phyloP scores from a whole-genome alignment of 2,797 vertebrate genomes.

The Pempheris klunzingeri region DNA sequence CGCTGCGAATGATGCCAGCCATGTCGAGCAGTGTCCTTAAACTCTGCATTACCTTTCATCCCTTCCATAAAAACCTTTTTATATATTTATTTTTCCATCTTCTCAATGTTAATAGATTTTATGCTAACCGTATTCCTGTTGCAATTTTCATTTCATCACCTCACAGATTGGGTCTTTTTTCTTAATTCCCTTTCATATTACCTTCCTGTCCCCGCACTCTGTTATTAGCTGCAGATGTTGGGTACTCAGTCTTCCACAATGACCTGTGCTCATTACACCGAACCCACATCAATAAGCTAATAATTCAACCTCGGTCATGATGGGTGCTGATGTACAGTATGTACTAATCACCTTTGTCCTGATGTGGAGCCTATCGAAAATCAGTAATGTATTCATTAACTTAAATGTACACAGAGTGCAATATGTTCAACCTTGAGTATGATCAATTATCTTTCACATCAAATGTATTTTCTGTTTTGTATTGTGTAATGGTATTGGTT shows the following conservation, averaged over 20 bases:
- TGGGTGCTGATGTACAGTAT: conserved; percentile 71
- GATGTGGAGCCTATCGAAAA: conserved; percentile 63
- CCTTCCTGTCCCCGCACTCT: conserved; percentile 26
- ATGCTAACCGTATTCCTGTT: conserved; percentile 36
- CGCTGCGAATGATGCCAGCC: conserved; percentile 53
- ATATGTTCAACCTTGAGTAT: conserved; percentile 50
- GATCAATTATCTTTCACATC: conserved; percentile 56
- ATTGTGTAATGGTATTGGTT: conserved; percentile 32
- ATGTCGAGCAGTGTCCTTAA: conserved; percentile 63
- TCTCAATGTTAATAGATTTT: conserved; percentile 54
- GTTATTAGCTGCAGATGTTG: conserved; percentile 58
- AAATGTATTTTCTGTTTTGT: conserved; percentile 7
- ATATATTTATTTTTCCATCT: conserved; percentile 36
- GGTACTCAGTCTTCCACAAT: conserved; percentile 54
- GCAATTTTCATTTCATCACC: conserved; percentile 61
- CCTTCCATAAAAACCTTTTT: conserved; percentile 43
- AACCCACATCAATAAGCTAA: conserved; percentile 65
- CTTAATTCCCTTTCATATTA: conserved; percentile 51
- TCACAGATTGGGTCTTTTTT: conserved; percentile 43
- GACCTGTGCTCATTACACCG: conserved; percentile 56
- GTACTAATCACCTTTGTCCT: conserved; percentile 72
- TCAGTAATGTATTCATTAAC: conserved; percentile 69
- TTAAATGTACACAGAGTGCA: conserved; percentile 52
- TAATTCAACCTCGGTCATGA: conserved; percentile 61
- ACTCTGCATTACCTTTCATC: conserved; percentile 56